Evolutionary conservation across 1,140 invertebrate genomes (phyloP).

Genomic region (Zaprionus camerounensis): DNA sequence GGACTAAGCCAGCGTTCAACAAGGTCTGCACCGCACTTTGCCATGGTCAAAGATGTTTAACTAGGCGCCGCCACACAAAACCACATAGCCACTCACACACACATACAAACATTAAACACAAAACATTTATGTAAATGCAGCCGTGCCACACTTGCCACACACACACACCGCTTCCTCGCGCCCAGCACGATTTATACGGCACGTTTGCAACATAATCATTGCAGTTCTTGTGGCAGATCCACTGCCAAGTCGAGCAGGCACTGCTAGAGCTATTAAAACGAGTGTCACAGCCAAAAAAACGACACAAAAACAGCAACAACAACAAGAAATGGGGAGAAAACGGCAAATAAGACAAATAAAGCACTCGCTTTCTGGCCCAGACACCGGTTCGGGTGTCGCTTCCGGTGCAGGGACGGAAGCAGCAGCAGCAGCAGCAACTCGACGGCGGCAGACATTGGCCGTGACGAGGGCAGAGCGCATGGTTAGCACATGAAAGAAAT

Average conservation of each 20-base stretch:
- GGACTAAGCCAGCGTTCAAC: neutral
- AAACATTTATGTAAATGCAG: slow-evolving; percentile 41
- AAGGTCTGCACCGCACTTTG: slow-evolving; percentile 6
- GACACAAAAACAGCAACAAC: neutral
- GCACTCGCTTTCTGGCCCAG: slow-evolving; percentile 21
- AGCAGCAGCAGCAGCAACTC: slow-evolving; percentile 43
- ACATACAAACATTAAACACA: neutral
- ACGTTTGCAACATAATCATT: slow-evolving; percentile 42
- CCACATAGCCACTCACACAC: slow-evolving; percentile 16
- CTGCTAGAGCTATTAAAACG: slow-evolving; percentile 69
- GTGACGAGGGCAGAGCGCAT: slow-evolving; percentile 38
- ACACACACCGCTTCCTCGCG: neutral
- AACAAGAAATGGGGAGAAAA: slow-evolving; percentile 4
- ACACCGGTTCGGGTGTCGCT: slow-evolving; percentile 22
- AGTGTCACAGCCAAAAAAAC: slow-evolving; percentile 63
- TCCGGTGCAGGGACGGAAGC: slow-evolving; percentile 42
- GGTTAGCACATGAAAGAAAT: slow-evolving; percentile 66
- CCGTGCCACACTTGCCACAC: slow-evolving; percentile 10
- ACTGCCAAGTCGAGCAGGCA: slow-evolving; percentile 51
- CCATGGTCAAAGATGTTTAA: slow-evolving; percentile 7
- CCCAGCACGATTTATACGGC: slow-evolving; percentile 49
- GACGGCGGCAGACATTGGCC: slow-evolving; percentile 19
- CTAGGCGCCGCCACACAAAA: slow-evolving; percentile 29
- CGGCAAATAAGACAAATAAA: slow-evolving; percentile 26
- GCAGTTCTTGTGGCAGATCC: slow-evolving; percentile 36